Evolutionary conservation across 1,140 invertebrate genomes (phyloP), one percentile per base, ranked within the genome.

Genomic region (Drosophila kurseongensis): DNA sequence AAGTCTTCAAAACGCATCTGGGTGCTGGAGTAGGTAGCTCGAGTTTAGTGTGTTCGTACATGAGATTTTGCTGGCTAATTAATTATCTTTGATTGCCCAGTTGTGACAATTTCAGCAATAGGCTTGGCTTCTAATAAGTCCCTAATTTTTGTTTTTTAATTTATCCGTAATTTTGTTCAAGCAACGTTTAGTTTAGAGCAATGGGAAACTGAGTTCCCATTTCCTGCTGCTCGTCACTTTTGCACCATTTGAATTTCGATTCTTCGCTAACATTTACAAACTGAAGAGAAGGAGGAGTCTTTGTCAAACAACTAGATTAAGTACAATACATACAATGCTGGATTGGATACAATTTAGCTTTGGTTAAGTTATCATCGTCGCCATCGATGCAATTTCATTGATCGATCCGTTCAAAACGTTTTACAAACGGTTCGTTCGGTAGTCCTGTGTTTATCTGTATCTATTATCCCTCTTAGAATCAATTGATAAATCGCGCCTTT

Each of bases 401-500:
- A 84, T 65, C 66, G 61, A 66, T 62, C 48, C 51, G 50, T 58
- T 51, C 68, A 51, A 48, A 54, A 62, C 80, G 83, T 88, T 88
- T 88, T 89, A 83, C 71, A 86, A 86, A 86, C 83, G 83, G 52
- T 58, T 71, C 51, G 66, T 36, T 41, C 63, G 35, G 36, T 42
- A 42, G 27, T 67, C 41, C 62, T 45, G 41, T 47, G 23, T 44
- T 27, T 27, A 23, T 16, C 12, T 38, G 36, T 41, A 23, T 29
- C 10, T n/a, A 40, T 63, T n/a, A 40, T 63, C 61, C 58, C 76
- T 10, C 16, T 32, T 78, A 72, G 35, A 93, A 90, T 93, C 94
- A 94, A 52, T 82, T 91, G 77, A 92, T 83, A 69, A 82, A 77
- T 41, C 91, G 78, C 29, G 90, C 81, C 91, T 95, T 96, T 93